phyloP scores from a whole-genome alignment of 1,140 invertebrate genomes.

The Lepidurus couesii region DNA sequence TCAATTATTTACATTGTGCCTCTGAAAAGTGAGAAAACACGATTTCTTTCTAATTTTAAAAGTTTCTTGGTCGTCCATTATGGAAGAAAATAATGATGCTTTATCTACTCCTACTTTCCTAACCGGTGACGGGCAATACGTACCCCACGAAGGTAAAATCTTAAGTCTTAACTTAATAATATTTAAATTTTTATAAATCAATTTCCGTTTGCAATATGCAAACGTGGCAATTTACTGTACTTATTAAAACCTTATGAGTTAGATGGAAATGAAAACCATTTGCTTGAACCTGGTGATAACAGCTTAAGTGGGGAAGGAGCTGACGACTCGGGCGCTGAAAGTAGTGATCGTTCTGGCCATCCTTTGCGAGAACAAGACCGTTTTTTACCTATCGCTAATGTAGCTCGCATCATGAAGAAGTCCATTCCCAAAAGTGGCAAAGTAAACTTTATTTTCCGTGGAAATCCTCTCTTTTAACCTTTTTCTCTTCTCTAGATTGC shows the following conservation, averaged over 20 bases:
- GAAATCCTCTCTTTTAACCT: conserved; percentile 7
- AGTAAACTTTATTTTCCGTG: conserved; percentile 47
- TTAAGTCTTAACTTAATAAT: neutral
- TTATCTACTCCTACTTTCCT: neutral
- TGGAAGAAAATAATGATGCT: conserved; percentile 19
- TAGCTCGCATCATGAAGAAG: conserved; percentile 98
- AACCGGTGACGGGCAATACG: neutral
- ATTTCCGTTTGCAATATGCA: too few relatives aligned
- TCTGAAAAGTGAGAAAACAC: neutral
- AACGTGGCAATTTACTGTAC: neutral
- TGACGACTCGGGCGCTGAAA: conserved; percentile 43
- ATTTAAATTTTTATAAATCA: too few relatives aligned
- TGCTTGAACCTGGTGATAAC: conserved; percentile 40
- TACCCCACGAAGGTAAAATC: neutral
- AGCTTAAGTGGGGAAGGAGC: conserved; percentile 42
- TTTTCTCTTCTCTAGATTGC: conserved; percentile 62
- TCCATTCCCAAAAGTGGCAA: conserved; percentile 94
- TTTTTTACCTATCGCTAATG: conserved; percentile 96
- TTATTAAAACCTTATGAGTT: neutral
- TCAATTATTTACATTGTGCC: neutral
- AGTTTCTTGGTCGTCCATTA: neutral
- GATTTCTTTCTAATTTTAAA: too few relatives aligned
- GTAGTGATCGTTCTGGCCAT: conserved; percentile 45
- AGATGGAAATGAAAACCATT: neutral
- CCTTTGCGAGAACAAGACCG: conserved; percentile 80